phyloP scores from a whole-genome alignment of 2,888 invertebrate genomes.

The Ophion slaviceki region DNA sequence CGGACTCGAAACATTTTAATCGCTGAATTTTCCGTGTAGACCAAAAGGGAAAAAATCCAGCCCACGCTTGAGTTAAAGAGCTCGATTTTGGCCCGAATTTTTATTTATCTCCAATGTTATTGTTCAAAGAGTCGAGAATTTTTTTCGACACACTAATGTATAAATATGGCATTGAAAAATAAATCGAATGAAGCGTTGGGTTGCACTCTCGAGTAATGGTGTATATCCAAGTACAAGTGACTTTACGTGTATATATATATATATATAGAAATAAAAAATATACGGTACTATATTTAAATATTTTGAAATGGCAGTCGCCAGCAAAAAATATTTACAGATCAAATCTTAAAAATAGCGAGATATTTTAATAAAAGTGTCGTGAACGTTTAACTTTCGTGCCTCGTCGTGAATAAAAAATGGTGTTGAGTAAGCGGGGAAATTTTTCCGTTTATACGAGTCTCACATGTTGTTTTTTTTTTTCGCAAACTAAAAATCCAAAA shows the following conservation, averaged over 20 bases:
- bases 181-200: constrained; percentile 54
- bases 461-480: constrained; percentile 13
- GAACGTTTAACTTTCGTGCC: constrained; percentile 29
- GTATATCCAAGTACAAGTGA: constrained; percentile 26
- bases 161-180: constrained; percentile 27
- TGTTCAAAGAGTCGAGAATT: background rate
- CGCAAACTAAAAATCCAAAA: constrained; percentile 38
- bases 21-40: no score
- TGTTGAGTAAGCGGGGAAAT: constrained; percentile 41
- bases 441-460: constrained; percentile 37
- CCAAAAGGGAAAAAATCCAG: no score
- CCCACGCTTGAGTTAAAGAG: no score
- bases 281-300: constrained; percentile 6
- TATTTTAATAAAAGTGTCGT: constrained; percentile 5
- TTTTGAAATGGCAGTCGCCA: no score
- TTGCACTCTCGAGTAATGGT: constrained; percentile 71
- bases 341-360: background rate
- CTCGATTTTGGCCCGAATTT: no score
- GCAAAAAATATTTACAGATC: background rate
- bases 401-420: constrained; percentile 32
- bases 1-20: no score
- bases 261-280: background rate
- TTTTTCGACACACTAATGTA: background rate
- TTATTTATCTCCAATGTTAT: no score
- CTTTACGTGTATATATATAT: background rate